These are phyloP conservation scores for Wiebesia pumilae DNA, from an alignment of 1,140 invertebrate genomes.

Conservation along the genomic window DNA sequence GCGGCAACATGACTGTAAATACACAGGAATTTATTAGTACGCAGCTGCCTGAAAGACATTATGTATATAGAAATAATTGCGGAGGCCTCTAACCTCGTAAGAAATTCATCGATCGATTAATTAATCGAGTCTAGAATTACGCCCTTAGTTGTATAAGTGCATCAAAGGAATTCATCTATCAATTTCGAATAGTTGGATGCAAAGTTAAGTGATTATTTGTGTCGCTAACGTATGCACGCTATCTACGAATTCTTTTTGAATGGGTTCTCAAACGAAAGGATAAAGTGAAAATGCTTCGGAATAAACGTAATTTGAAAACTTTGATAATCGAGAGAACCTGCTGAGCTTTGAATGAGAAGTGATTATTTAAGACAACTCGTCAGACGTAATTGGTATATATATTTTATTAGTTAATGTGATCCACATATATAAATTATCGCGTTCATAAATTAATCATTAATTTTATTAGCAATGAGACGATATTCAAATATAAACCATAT, in stretches of 20 bases:
- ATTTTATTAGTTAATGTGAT: too few species aligned
- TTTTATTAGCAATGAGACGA: too few species aligned
- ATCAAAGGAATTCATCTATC: not conserved
- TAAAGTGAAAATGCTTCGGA: not conserved
- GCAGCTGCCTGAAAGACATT: not conserved
- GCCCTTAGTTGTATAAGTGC: not conserved
- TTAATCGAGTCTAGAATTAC: conserved; percentile 29
- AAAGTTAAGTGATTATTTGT: not conserved
- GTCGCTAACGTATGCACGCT: not conserved
- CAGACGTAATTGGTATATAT: too few species aligned
- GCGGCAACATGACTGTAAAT: not conserved
- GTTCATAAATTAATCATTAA: too few species aligned
- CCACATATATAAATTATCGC: too few species aligned
- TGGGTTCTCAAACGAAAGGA: not conserved
- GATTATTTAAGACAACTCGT: too few species aligned
- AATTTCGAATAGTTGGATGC: not conserved
- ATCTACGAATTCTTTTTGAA: not conserved
- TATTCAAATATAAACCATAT: too few species aligned
- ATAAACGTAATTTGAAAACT: not conserved
- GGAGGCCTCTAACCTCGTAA: not conserved
- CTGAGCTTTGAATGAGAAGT: too few species aligned
- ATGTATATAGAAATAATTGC: not conserved
- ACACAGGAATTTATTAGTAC: not conserved
- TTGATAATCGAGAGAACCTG: not conserved
- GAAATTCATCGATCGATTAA: conserved; percentile 40